Evolutionary conservation across 2,888 invertebrate genomes (phyloP).

Genomic region (Cephalotes varians): DNA sequence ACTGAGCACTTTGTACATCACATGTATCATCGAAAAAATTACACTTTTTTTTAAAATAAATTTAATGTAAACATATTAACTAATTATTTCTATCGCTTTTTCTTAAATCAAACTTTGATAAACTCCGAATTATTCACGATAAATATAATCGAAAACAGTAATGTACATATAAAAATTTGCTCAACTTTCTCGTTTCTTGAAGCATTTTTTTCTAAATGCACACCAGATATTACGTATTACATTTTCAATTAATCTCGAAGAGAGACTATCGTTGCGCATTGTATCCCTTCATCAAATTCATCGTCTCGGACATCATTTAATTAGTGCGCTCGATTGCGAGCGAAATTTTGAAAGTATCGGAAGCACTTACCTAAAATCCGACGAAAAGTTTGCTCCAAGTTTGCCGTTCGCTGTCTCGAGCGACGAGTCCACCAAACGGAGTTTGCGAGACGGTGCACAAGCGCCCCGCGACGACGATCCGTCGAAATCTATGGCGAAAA

Average conservation of each 20-base stretch:
- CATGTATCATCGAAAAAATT: background rate
- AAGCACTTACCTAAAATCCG: background rate
- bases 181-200: background rate
- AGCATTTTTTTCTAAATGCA: background rate
- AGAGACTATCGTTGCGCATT: background rate
- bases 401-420: background rate
- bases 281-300: background rate
- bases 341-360: background rate
- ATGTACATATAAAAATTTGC: background rate
- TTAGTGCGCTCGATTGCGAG: background rate
- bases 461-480: background rate
- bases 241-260: background rate
- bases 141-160: background rate
- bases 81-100: background rate
- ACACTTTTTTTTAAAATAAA: background rate
- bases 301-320: background rate
- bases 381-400: background rate
- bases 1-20: background rate
- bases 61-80: background rate
- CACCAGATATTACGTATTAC: background rate
- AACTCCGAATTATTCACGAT: background rate
- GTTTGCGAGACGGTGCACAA: background rate
- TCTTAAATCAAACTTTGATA: background rate
- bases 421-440: background rate
- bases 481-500: background rate